These are phyloP conservation scores for Callionymus lyra DNA, from an alignment of 2,113 vertebrate species.

Conservation along the genomic window DNA sequence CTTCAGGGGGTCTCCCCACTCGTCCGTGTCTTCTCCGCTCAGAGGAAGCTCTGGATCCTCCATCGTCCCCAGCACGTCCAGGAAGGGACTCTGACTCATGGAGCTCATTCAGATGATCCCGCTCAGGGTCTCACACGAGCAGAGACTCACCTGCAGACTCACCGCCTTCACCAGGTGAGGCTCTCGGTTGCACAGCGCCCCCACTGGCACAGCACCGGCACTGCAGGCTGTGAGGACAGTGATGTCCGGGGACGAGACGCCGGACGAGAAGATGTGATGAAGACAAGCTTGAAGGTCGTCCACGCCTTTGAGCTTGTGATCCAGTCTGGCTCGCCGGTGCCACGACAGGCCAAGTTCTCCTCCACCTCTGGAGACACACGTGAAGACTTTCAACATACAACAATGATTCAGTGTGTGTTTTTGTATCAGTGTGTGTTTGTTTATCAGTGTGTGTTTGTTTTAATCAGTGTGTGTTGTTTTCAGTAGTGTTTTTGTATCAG, in stretches of 20 bases:
- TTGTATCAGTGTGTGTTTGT: too few species aligned
- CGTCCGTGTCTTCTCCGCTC: slow-evolving; percentile 86
- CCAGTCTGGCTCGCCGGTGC: slow-evolving; percentile 75
- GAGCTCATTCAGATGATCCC: not conserved
- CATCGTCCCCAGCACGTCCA: slow-evolving; percentile 89
- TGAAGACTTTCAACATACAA: not conserved
- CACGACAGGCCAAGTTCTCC: slow-evolving; percentile 83
- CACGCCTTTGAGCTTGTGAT: slow-evolving; percentile 76
- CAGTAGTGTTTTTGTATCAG: too few species aligned
- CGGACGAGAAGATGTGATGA: slow-evolving; percentile 68
- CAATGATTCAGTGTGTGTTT: too few species aligned
- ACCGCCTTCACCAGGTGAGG: slow-evolving; percentile 76
- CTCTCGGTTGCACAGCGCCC: slow-evolving; percentile 78
- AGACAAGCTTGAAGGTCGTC: slow-evolving; percentile 83
- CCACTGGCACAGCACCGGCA: slow-evolving; percentile 85
- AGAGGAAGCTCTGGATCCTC: slow-evolving; percentile 78
- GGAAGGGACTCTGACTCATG: slow-evolving; percentile 79
- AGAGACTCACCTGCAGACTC: slow-evolving; percentile 81
- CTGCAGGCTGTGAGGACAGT: slow-evolving; percentile 78
- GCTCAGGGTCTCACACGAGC: too few species aligned
- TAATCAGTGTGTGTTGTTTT: too few species aligned
- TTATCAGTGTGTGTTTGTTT: too few species aligned
- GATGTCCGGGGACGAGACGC: slow-evolving; percentile 74
- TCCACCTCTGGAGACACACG: slow-evolving; percentile 74
- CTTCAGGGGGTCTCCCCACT: slow-evolving; percentile 85